Conservation (phyloP, 2,797 vertebrate genomes). For the Geotrypetes seraphini region DNA sequence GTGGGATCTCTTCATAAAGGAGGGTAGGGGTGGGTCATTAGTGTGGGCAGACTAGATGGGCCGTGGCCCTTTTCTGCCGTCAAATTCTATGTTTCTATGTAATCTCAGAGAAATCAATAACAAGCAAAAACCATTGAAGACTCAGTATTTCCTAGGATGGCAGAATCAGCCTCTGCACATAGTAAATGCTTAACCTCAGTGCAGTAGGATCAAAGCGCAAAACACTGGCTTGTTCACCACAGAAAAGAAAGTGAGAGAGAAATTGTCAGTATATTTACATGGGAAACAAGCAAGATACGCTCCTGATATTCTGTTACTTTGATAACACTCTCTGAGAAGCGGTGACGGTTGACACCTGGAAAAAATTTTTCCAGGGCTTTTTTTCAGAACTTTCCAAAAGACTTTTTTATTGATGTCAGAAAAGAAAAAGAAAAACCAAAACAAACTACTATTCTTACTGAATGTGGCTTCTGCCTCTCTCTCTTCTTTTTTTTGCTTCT, state of each 20-base stretch:
- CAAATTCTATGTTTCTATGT: too few species aligned
- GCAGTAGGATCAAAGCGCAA: conserved; percentile 16
- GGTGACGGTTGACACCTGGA: conserved; percentile 23
- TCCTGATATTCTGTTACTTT: conserved; percentile 7
- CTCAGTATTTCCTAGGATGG: conserved; percentile 9
- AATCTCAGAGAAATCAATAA: background rate
- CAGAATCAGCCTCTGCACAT: conserved; percentile 17
- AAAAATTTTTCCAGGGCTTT: background rate
- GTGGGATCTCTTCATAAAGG: too few species aligned
- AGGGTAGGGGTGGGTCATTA: too few species aligned
- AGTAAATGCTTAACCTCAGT: conserved; percentile 26
- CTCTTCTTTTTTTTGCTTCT: conserved; percentile 30
- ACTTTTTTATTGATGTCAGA: conserved; percentile 12
- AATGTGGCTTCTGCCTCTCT: too few species aligned
- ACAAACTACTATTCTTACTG: too few species aligned
- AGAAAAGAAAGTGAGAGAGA: conserved; percentile 5
- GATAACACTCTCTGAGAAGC: conserved; percentile 17
- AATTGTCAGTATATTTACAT: background rate
- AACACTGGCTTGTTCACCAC: too few species aligned
- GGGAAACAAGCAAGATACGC: conserved; percentile 7
- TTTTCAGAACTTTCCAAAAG: background rate
- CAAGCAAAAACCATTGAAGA: conserved; percentile 15
- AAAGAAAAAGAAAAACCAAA: background rate
- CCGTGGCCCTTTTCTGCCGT: too few species aligned
- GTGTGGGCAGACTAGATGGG: too few species aligned